phyloP scores from a whole-genome alignment of 2,888 invertebrate genomes.

The Choreutis nemorana region DNA sequence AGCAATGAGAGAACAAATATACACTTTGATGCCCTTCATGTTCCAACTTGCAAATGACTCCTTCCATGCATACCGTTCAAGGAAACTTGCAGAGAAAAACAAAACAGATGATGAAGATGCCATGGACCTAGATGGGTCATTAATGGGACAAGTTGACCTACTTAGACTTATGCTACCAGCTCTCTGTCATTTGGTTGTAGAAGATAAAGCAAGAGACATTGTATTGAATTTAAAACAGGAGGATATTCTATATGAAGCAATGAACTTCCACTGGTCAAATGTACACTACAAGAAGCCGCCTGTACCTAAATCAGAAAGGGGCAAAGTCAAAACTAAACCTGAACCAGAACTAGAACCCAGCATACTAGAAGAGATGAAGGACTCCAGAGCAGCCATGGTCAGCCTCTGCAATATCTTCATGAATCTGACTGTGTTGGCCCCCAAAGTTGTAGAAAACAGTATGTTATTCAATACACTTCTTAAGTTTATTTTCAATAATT shows the following conservation, averaged over 20 bases:
- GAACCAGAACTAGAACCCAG: slow-evolving; percentile 78
- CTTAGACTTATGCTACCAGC: slow-evolving; percentile 87
- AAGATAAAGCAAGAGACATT: slow-evolving; percentile 85
- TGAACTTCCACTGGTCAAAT: slow-evolving; percentile 87
- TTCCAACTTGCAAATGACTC: slow-evolving; percentile 82
- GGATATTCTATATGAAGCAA: slow-evolving; percentile 79
- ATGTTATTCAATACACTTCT: slow-evolving; percentile 79
- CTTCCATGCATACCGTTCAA: slow-evolving; percentile 76
- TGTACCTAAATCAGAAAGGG: slow-evolving; percentile 80
- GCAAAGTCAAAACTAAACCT: slow-evolving; percentile 77
- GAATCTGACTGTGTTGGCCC: slow-evolving; percentile 90
- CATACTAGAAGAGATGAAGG: slow-evolving; percentile 82
- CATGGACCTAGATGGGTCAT: slow-evolving; percentile 44
- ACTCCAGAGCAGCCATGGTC: slow-evolving; percentile 84
- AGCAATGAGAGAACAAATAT: slow-evolving; percentile 85
- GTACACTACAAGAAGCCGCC: slow-evolving; percentile 85
- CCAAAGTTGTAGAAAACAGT: slow-evolving; percentile 82
- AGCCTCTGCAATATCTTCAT: slow-evolving; percentile 91
- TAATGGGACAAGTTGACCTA: slow-evolving; percentile 73
- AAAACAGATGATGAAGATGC: slow-evolving; percentile 66
- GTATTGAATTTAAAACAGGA: slow-evolving; percentile 81
- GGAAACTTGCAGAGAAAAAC: slow-evolving; percentile 73
- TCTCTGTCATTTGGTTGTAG: slow-evolving; percentile 89
- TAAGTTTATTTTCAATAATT: slow-evolving; percentile 84
- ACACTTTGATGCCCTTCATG: slow-evolving; percentile 82